These are phyloP conservation scores for Chrysolina haemoptera DNA, from an alignment of 2,888 invertebrate genomes.

Conservation along the genomic window DNA sequence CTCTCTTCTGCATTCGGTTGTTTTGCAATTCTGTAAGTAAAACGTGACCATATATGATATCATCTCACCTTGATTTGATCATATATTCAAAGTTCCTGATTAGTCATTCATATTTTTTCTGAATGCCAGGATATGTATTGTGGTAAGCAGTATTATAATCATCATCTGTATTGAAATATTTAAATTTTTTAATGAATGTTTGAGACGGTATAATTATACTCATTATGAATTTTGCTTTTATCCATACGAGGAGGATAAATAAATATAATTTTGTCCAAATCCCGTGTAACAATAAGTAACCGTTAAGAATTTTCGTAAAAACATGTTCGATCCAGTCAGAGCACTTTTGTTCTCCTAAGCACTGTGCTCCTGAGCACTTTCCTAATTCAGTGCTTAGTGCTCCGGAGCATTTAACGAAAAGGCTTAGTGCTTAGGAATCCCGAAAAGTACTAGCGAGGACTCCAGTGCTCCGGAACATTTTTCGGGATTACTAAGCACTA, in stretches of 20 bases:
- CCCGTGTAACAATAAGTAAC: no score
- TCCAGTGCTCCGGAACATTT: no score
- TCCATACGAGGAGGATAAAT: not conserved
- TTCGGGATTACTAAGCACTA: no score
- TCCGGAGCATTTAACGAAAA: no score
- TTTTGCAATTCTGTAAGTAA: not conserved
- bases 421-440: no score
- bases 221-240: not conserved
- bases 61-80: conserved; percentile 25
- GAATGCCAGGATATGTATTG: not conserved
- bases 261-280: not conserved
- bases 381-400: no score
- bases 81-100: conserved; percentile 17
- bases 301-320: no score
- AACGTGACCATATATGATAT: conserved; percentile 18
- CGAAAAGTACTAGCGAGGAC: no score
- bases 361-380: no score
- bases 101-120: conserved; percentile 10
- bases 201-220: not conserved
- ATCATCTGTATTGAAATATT: conserved; percentile 5
- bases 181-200: conserved; percentile 5
- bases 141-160: conserved; percentile 3
- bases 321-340: no score
- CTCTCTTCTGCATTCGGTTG: not conserved
- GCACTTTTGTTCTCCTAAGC: no score